Percentiles rank a stretch among this genome's conserved stretches.
Evolutionary conservation across 2,888 invertebrate genomes (phyloP).

Genomic region (Petrolisthes manimaculis): DNA sequence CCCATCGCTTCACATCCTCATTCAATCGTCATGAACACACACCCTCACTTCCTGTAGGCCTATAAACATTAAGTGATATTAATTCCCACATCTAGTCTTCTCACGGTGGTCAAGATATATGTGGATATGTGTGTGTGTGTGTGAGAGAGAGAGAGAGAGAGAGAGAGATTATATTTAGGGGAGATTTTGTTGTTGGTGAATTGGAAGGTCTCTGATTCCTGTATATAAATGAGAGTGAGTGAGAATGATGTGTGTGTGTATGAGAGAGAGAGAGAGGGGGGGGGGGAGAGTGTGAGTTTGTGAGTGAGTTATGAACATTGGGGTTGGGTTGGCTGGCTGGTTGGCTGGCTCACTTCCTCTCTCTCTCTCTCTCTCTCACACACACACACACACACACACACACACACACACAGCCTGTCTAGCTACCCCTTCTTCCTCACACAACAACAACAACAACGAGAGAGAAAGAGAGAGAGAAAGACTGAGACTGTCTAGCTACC

Average conservation of each 20-base stretch:
- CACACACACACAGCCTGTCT: background rate
- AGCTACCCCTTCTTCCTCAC: background rate
- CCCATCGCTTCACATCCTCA: slow-evolving; percentile 1
- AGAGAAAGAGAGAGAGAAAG: slow-evolving; percentile 5
- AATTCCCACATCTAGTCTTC: background rate
- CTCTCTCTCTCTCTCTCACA: background rate
- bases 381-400: slow-evolving; percentile 1
- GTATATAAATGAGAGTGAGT: too few species aligned
- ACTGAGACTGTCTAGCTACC: background rate
- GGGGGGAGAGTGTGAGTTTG: background rate
- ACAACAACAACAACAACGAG: background rate
- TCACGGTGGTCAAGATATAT: background rate
- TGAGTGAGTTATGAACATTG: background rate
- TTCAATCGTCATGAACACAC: background rate
- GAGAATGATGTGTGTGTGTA: background rate
- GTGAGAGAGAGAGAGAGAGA: background rate
- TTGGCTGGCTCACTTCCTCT: background rate
- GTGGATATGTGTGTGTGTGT: background rate
- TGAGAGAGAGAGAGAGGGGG: background rate
- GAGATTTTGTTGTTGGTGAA: too few species aligned
- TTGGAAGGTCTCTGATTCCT: too few species aligned
- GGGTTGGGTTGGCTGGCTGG: background rate
- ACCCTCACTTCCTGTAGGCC: background rate
- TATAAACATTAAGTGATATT: background rate
- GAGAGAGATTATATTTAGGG: background rate